These are phyloP conservation scores for Noturus placidus DNA, from an alignment of 2,113 vertebrate genomes.

Conservation along the genomic window DNA sequence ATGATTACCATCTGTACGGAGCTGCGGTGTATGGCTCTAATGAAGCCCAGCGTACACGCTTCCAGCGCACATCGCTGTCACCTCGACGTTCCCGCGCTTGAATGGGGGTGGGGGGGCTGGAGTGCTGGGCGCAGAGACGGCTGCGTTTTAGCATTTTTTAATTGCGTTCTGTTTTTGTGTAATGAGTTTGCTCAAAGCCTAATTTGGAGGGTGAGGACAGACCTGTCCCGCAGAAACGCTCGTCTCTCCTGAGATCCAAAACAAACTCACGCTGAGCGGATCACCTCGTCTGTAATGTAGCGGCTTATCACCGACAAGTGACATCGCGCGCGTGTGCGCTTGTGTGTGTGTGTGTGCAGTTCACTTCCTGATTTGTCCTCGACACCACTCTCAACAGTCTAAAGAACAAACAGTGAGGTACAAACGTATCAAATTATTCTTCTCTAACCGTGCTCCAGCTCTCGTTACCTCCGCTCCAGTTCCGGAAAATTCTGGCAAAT, in stretches of 20 bases:
- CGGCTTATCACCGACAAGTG: constrained; percentile 1
- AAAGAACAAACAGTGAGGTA: background rate
- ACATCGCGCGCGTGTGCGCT: background rate
- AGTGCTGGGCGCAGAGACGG: background rate
- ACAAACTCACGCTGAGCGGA: background rate
- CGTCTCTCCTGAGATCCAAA: constrained; percentile 11
- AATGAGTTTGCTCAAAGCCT: constrained; percentile 29
- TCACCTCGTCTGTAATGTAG: constrained; percentile 12
- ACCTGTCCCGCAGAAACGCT: constrained; percentile 11
- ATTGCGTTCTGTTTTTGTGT: constrained; percentile 31
- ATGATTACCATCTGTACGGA: constrained; percentile 35
- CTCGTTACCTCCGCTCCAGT: background rate
- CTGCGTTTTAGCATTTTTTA: constrained; percentile 14
- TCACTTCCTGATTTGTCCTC: background rate
- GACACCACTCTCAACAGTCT: background rate
- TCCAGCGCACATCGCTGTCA: background rate
- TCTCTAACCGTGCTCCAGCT: no score
- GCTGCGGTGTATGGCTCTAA: background rate
- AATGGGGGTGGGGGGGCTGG: background rate
- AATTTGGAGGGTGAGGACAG: constrained; percentile 26
- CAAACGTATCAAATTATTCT: background rate
- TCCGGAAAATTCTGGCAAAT: background rate
- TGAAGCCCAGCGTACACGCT: constrained; percentile 24
- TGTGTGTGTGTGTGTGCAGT: background rate
- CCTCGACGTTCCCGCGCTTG: background rate